phyloP scores from a whole-genome alignment of 1,140 invertebrate genomes.

The Tenebrio molitor region DNA sequence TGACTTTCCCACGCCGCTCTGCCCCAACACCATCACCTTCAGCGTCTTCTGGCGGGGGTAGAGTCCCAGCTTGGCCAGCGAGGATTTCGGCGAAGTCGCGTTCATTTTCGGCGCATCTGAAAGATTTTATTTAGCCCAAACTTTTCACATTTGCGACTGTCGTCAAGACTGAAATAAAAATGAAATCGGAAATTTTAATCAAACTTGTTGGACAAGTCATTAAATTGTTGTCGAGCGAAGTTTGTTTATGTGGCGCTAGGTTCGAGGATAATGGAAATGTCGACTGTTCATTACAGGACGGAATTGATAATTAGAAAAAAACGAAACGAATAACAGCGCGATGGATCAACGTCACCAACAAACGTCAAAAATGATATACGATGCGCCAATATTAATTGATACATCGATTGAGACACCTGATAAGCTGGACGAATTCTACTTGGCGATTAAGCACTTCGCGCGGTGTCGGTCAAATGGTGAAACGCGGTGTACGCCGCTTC shows the following conservation, averaged over 20 bases:
- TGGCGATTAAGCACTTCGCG: too few species aligned
- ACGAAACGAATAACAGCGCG: too few species aligned
- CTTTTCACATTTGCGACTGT: too few species aligned
- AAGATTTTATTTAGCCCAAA: not conserved
- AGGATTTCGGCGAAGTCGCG: conserved; percentile 74
- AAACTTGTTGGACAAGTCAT: conserved; percentile 20
- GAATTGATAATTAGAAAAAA: conserved; percentile 8
- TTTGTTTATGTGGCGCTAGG: too few species aligned
- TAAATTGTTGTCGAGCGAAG: not conserved
- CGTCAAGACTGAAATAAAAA: not conserved
- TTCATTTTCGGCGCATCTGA: conserved; percentile 65
- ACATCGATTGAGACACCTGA: too few species aligned
- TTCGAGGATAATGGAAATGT: too few species aligned
- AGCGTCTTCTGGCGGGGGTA: conserved; percentile 75
- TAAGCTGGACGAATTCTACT: too few species aligned
- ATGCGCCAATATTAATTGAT: too few species aligned
- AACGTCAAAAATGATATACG: too few species aligned
- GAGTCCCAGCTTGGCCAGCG: conserved; percentile 74
- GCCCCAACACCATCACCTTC: conserved; percentile 82
- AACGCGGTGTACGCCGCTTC: too few species aligned
- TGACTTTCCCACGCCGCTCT: conserved; percentile 84
- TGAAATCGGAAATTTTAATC: conserved; percentile 8
- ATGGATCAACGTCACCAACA: too few species aligned
- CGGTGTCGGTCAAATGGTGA: too few species aligned
- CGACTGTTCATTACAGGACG: not conserved